phyloP scores from a whole-genome alignment of 2,113 vertebrate species.

The Butorides virescens region DNA sequence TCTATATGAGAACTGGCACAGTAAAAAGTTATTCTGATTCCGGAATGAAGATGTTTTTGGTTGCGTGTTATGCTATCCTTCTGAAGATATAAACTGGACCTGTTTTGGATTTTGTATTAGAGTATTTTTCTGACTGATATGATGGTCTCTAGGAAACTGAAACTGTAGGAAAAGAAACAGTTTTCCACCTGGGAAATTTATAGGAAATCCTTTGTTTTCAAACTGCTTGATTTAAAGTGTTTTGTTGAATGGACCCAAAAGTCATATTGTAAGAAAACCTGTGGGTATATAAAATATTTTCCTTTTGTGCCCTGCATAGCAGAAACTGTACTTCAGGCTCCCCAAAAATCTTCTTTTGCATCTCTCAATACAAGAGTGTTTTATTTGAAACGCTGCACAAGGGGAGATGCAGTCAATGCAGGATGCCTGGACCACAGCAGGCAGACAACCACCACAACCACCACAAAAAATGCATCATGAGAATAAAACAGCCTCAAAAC shows the following conservation, averaged over 20 bases:
- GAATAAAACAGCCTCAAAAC: not conserved
- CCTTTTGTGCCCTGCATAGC: accelerated
- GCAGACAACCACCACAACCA: not conserved
- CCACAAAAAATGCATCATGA: not conserved
- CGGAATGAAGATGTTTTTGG: not conserved
- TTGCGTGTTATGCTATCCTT: not conserved
- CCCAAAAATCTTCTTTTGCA: not conserved
- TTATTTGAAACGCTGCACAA: not conserved
- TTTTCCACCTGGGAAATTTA: not conserved
- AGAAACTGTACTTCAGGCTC: not conserved
- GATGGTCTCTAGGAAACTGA: not conserved
- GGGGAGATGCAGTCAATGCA: not conserved
- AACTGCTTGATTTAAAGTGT: not conserved
- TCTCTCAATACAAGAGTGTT: not conserved
- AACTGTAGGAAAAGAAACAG: not conserved
- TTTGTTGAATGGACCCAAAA: not conserved
- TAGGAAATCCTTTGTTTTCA: not conserved
- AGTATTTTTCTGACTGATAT: not conserved
- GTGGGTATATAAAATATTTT: not conserved
- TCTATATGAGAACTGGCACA: not conserved
- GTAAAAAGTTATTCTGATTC: not conserved
- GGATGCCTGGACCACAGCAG: not conserved
- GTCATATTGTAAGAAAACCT: not conserved
- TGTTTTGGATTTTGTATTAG: not conserved
- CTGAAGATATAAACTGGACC: not conserved